phyloP scores from a whole-genome alignment of 2,113 vertebrate species.

The Rhea americana region DNA sequence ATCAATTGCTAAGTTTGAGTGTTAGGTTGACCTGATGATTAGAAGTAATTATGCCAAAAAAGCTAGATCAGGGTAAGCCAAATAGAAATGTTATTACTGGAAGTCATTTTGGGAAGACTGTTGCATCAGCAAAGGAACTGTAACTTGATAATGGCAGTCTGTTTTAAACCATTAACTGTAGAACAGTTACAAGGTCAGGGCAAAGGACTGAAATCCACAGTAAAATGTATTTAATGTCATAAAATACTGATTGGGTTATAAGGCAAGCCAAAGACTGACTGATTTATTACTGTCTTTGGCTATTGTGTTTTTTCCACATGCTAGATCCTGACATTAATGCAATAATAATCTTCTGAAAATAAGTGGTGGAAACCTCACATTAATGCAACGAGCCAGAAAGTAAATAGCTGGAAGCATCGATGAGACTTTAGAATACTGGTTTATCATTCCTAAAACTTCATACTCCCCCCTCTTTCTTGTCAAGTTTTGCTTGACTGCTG shows the following conservation, averaged over 20 bases:
- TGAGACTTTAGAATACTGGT: neutral
- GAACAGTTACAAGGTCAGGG: slow-evolving; percentile 48
- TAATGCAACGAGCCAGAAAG: neutral
- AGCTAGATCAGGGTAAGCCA: slow-evolving; percentile 23
- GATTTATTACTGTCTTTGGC: slow-evolving; percentile 8
- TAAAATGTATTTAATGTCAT: slow-evolving; percentile 4
- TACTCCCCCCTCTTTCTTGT: neutral
- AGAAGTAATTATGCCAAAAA: slow-evolving; percentile 38
- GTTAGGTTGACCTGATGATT: slow-evolving; percentile 29
- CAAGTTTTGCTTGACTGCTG: neutral
- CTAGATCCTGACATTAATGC: slow-evolving; percentile 10
- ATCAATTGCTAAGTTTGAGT: slow-evolving; percentile 48
- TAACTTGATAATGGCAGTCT: slow-evolving; percentile 6
- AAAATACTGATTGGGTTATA: neutral
- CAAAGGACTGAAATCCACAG: slow-evolving; percentile 25
- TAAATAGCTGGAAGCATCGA: neutral
- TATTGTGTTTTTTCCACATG: neutral
- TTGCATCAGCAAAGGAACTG: slow-evolving; percentile 39
- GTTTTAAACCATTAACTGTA: slow-evolving; percentile 26
- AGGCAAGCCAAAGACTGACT: neutral
- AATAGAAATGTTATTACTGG: slow-evolving; percentile 52
- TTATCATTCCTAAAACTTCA: neutral
- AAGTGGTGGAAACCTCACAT: slow-evolving; percentile 15
- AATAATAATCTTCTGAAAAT: slow-evolving; percentile 12
- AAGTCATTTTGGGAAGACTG: slow-evolving; percentile 40